Conservation (phyloP, 2,888 invertebrate genomes). For the Pogonocherus hispidulus region DNA sequence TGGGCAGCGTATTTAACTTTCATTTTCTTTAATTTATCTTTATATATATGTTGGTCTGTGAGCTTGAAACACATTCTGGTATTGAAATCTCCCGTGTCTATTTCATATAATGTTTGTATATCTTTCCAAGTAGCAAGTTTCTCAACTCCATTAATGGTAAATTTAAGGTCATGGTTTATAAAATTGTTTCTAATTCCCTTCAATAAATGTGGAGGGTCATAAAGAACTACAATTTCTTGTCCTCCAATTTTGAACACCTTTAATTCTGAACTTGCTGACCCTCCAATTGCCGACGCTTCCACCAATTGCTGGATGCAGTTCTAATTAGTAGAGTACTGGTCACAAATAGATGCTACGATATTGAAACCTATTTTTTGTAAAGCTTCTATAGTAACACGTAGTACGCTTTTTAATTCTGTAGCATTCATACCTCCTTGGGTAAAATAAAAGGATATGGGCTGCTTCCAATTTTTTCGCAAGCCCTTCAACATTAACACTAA, state of each 20-base stretch:
- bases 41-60: no score
- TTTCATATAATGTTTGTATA: background rate
- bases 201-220: background rate
- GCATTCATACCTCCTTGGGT: background rate
- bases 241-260: background rate
- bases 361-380: background rate
- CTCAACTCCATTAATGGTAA: background rate
- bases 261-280: no score
- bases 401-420: background rate
- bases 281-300: no score
- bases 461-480: background rate
- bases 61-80: background rate
- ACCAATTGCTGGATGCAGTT: no score
- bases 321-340: no score
- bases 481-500: background rate
- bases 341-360: no score
- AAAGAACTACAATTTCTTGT: background rate
- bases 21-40: no score
- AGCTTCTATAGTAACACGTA: background rate
- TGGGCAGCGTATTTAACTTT: conserved; percentile 2
- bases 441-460: background rate
- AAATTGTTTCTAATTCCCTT: background rate
- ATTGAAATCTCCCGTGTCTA: background rate
- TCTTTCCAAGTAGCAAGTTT: background rate
- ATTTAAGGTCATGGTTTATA: background rate